phyloP scores from a whole-genome alignment of 1,140 invertebrate genomes.

The Oedothorax gibbosus region DNA sequence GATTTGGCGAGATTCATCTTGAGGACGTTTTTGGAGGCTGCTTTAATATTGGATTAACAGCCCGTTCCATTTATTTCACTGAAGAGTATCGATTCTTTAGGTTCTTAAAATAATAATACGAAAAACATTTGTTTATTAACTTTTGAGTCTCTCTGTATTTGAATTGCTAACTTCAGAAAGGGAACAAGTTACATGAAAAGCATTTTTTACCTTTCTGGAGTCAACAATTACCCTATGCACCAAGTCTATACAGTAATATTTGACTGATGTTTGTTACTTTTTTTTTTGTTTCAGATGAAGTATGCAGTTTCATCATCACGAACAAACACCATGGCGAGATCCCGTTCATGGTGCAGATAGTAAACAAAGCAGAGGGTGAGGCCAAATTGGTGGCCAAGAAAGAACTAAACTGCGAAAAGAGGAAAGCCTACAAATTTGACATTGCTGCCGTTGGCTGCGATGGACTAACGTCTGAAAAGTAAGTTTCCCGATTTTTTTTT shows the following conservation, averaged over 20 bases:
- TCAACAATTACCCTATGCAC: neutral
- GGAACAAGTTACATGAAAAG: too few species aligned
- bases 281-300: slow-evolving; percentile 74
- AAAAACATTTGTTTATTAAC: too few species aligned
- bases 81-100: too few species aligned
- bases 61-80: too few species aligned
- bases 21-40: too few species aligned
- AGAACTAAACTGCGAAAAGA: slow-evolving; percentile 91
- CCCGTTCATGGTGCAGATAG: slow-evolving; percentile 82
- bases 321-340: slow-evolving; percentile 93
- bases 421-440: slow-evolving; percentile 94
- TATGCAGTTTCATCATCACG: slow-evolving; percentile 91
- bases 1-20: too few species aligned
- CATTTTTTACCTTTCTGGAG: too few species aligned
- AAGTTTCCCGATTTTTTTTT: slow-evolving; percentile 67
- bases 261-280: slow-evolving; percentile 4
- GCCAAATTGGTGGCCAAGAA: slow-evolving; percentile 80
- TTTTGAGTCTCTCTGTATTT: too few species aligned
- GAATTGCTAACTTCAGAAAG: too few species aligned
- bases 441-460: slow-evolving; percentile 92
- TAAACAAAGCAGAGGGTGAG: slow-evolving; percentile 71
- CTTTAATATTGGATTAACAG: too few species aligned
- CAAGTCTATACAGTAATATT: neutral
- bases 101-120: too few species aligned
- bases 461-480: slow-evolving; percentile 86